Percentiles rank a stretch among this genome's conserved stretches.
Conservation (phyloP, 2,888 invertebrate species). For the Iphiclides podalirius region DNA sequence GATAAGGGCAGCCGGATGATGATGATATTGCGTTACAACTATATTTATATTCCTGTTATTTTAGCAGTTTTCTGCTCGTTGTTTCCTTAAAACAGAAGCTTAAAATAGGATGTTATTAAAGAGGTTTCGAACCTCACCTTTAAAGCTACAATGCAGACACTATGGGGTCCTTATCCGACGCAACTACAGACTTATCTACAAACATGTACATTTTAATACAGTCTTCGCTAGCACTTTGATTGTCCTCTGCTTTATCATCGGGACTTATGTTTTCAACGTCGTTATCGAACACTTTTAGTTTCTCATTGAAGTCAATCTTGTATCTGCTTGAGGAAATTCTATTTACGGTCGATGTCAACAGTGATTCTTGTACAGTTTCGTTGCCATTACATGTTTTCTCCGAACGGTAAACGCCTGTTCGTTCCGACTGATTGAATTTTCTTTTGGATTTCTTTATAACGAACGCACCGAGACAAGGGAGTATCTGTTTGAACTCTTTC, state of each 20-base stretch:
- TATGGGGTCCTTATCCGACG: constrained; percentile 70
- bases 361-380: constrained; percentile 70
- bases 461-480: constrained; percentile 81
- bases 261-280: constrained; percentile 67
- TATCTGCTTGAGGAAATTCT: constrained; percentile 69
- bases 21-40: no score
- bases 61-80: no score
- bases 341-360: constrained; percentile 65
- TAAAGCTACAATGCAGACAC: constrained; percentile 64
- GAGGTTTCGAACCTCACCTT: constrained; percentile 55
- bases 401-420: constrained; percentile 68
- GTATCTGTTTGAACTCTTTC: constrained; percentile 91
- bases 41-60: no score
- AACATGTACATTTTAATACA: constrained; percentile 75
- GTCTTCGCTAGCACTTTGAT: constrained; percentile 68
- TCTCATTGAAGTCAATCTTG: constrained; percentile 66
- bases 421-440: constrained; percentile 65
- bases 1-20: no score
- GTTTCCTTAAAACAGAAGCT: no score
- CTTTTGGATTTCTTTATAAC: constrained; percentile 62
- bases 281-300: constrained; percentile 51
- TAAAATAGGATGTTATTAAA: no score
- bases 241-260: constrained; percentile 67
- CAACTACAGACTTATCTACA: constrained; percentile 64
- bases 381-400: constrained; percentile 75